A percentile compares a stretch with the other conserved stretches of the same genome.
Conservation (phyloP, 2,113 vertebrate genomes). For the Xiphorhynchus elegans region DNA sequence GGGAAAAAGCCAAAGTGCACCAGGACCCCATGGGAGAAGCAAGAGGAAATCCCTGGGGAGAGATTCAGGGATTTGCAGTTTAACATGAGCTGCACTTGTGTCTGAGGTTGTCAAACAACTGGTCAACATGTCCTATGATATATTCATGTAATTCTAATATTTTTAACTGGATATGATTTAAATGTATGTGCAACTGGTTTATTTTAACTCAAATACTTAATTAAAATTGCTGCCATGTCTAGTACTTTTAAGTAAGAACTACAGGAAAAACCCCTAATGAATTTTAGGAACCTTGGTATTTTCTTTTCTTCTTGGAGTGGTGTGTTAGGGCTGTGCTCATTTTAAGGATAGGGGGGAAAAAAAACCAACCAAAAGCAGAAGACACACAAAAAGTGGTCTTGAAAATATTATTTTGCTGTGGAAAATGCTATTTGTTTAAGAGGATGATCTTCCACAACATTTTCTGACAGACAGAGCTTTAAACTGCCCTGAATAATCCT, state of each 20-base stretch:
- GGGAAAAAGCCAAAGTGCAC: background rate
- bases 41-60: background rate
- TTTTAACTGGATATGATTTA: background rate
- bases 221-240: background rate
- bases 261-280: background rate
- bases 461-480: background rate
- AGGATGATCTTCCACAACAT: background rate
- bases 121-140: background rate
- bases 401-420: background rate
- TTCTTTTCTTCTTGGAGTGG: background rate
- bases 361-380: rapidly evolving
- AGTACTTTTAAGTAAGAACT: background rate
- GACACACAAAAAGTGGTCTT: background rate
- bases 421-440: background rate
- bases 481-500: background rate
- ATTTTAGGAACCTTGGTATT: background rate
- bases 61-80: background rate
- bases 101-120: background rate
- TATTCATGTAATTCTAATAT: background rate
- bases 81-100: background rate
- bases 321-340: background rate
- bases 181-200: background rate
- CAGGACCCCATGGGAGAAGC: background rate
- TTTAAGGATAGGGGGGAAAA: background rate
- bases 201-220: background rate